These are phyloP conservation scores for Macrotrachela quadricornifera DNA, from an alignment of 1,140 invertebrate genomes.

Conservation along the genomic window DNA sequence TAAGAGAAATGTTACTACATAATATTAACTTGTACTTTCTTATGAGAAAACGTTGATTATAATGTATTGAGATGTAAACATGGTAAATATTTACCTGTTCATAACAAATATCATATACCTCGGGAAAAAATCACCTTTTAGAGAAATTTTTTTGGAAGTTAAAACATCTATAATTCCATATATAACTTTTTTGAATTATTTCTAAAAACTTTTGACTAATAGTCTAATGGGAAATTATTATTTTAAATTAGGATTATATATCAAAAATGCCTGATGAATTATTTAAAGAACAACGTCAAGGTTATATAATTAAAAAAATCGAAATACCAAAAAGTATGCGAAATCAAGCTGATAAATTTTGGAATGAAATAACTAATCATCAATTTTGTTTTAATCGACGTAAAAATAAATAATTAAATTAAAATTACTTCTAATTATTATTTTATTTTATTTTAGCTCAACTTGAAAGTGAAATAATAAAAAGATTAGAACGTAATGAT, in stretches of 20 bases:
- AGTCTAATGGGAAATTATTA: no score
- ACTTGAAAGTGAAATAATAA: constrained; percentile 58
- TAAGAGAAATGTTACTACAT: no score
- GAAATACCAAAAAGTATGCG: constrained; percentile 72
- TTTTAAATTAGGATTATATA: constrained; percentile 46
- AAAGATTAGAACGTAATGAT: constrained; percentile 53
- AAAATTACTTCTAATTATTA: neutral
- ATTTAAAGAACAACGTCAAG: constrained; percentile 56
- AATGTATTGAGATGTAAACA: no score
- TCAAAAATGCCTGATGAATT: constrained; percentile 54
- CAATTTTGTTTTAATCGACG: constrained; percentile 74
- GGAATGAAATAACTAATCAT: constrained; percentile 60
- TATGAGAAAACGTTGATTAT: no score
- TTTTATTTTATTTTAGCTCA: constrained; percentile 33
- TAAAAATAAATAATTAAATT: constrained; percentile 10
- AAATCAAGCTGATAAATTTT: constrained; percentile 45
- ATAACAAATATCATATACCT: no score
- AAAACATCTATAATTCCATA: no score
- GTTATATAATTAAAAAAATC: constrained; percentile 50
- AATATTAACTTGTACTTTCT: no score
- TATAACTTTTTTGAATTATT: no score
- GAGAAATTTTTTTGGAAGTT: no score
- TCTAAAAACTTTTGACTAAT: constrained; percentile 2
- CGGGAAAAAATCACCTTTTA: no score
- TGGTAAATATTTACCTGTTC: no score